Conservation (phyloP, 2,113 vertebrate species). For the Pomatorhinus ruficollis region DNA sequence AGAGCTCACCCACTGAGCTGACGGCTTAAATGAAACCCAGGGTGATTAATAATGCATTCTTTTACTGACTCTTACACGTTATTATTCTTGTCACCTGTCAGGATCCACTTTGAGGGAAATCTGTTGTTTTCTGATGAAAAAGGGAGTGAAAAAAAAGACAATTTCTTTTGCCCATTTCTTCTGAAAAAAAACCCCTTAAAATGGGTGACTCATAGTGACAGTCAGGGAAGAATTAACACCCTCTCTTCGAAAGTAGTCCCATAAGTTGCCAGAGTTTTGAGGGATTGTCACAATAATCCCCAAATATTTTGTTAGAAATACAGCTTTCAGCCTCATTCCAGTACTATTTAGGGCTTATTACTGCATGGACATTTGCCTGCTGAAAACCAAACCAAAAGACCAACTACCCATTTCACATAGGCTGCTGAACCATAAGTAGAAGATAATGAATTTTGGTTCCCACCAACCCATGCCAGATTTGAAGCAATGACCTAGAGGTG, state of each 20-base stretch:
- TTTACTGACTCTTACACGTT: conserved; percentile 66
- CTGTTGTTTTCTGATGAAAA: conserved; percentile 60
- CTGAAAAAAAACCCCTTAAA: conserved; percentile 2
- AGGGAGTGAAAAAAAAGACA: neutral
- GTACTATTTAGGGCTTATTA: conserved; percentile 3
- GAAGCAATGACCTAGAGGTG: conserved; percentile 57
- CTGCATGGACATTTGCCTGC: neutral
- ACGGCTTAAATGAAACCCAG: conserved; percentile 49
- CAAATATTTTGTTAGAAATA: neutral
- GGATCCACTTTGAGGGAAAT: conserved; percentile 63
- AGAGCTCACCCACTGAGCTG: conserved; percentile 58
- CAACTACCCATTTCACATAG: neutral
- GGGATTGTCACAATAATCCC: neutral
- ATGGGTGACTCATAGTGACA: neutral
- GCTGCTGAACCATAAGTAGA: conserved; percentile 26
- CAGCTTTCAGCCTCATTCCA: neutral
- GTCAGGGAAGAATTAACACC: neutral
- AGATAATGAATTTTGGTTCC: conserved; percentile 57
- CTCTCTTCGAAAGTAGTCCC: neutral
- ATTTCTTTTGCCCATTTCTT: conserved; percentile 15
- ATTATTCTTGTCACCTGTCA: conserved; percentile 71
- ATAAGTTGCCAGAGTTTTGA: neutral
- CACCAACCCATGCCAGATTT: conserved; percentile 36
- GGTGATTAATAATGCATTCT: conserved; percentile 68
- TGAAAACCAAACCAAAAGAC: neutral